phyloP scores from a whole-genome alignment of 2,113 vertebrate genomes.

The Podocnemis expansa region DNA sequence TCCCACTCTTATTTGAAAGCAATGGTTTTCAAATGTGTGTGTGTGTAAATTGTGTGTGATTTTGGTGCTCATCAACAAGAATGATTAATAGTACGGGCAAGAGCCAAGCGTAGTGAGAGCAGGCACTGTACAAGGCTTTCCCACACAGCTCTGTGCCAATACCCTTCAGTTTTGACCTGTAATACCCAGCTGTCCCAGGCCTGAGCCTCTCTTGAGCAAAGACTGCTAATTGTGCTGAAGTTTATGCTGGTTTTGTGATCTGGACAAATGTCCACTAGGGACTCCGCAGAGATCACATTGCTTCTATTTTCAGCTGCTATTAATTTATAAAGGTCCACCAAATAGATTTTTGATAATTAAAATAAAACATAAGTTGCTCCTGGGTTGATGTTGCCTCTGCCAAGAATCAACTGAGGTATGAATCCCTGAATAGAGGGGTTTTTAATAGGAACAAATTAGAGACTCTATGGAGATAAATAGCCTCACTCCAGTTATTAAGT shows the following conservation, averaged over 20 bases:
- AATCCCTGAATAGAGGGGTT: neutral
- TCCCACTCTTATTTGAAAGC: neutral
- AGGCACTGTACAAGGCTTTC: neutral
- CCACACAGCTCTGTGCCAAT: neutral
- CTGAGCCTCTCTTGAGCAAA: neutral
- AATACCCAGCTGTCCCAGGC: neutral
- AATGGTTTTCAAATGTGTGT: neutral
- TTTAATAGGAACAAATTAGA: neutral
- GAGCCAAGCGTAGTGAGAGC: neutral
- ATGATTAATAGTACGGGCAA: neutral
- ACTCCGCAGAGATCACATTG: neutral
- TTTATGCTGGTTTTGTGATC: neutral
- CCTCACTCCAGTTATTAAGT: neutral
- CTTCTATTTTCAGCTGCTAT: conserved; percentile 22
- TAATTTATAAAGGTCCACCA: conserved; percentile 20
- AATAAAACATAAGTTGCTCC: neutral
- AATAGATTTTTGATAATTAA: conserved; percentile 26
- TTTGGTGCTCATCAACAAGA: neutral
- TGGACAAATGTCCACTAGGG: conserved; percentile 11
- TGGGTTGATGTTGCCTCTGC: neutral
- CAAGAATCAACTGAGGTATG: neutral
- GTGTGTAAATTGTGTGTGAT: neutral
- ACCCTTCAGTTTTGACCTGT: conserved; percentile 17
- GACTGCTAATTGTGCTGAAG: conserved; percentile 9
- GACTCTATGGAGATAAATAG: neutral